Conservation (phyloP, 1,140 invertebrate genomes). For the Apocrypta bakeri region DNA sequence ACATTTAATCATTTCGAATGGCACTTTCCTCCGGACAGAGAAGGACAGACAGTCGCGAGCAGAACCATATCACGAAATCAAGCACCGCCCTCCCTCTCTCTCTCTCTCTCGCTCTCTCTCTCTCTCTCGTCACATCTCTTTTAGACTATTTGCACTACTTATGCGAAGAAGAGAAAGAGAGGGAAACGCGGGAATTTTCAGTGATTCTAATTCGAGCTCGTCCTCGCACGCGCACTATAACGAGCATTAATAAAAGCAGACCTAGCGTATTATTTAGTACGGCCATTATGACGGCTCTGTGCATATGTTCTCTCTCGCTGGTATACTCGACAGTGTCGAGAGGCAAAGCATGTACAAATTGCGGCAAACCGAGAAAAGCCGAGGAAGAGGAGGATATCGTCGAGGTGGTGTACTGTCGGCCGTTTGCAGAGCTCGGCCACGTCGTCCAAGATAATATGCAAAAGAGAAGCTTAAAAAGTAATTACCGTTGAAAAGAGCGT, state of each 20-base stretch:
- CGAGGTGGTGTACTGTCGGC: background rate
- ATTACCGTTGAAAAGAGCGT: constrained; percentile 70
- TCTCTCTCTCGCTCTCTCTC: background rate
- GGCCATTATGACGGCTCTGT: constrained; percentile 52
- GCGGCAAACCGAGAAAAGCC: background rate
- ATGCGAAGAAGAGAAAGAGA: background rate
- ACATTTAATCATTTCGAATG: constrained; percentile 35
- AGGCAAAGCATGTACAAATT: constrained; percentile 35
- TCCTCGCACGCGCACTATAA: constrained; percentile 36
- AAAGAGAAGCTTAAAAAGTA: constrained; percentile 74
- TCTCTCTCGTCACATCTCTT: background rate
- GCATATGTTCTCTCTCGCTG: background rate
- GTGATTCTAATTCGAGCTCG: constrained; percentile 36
- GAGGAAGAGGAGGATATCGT: background rate
- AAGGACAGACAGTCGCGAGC: background rate
- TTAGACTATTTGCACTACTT: background rate
- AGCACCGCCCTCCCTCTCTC: background rate
- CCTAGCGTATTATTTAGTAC: constrained; percentile 53
- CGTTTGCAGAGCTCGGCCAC: constrained; percentile 17
- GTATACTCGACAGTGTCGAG: background rate
- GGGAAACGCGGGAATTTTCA: background rate
- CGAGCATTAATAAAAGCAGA: constrained; percentile 58
- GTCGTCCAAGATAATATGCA: constrained; percentile 70
- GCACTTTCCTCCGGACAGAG: background rate
- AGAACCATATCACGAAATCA: background rate